These are phyloP conservation scores for Lophotis ruficrista DNA, from an alignment of 2,113 vertebrate species.

Conservation along the genomic window DNA sequence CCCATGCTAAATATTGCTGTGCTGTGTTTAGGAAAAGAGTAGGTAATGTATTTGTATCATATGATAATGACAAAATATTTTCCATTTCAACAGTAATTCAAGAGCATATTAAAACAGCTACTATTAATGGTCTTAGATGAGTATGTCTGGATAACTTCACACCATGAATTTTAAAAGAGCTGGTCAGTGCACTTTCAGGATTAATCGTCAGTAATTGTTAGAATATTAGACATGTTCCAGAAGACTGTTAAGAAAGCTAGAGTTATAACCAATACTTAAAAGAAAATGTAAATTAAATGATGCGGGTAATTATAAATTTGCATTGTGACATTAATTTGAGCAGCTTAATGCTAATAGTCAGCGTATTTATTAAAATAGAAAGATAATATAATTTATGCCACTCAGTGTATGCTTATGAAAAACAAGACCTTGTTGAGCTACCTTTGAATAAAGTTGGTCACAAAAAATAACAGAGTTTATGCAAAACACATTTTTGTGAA, in stretches of 20 bases:
- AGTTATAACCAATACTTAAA: not conserved
- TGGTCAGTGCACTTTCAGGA: conserved; percentile 22
- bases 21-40: not conserved
- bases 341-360: not conserved
- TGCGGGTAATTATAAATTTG: not conserved
- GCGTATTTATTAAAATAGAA: not conserved
- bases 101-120: conserved; percentile 16
- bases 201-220: conserved; percentile 18
- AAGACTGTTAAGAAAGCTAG: conserved; percentile 4
- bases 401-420: not conserved
- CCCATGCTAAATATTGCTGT: not conserved
- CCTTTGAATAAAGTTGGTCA: not conserved
- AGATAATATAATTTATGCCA: not conserved
- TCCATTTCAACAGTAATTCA: conserved; percentile 39
- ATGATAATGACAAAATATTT: conserved; percentile 28
- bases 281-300: not conserved
- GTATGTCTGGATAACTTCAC: conserved; percentile 26
- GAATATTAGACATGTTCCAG: conserved; percentile 6
- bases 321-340: not conserved
- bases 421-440: not conserved
- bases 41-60: not conserved
- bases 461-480: not conserved
- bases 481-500: not conserved
- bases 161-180: conserved; percentile 10
- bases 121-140: conserved; percentile 13